Conservation (phyloP, 2,797 vertebrate species). For the Clarias fuscus region DNA sequence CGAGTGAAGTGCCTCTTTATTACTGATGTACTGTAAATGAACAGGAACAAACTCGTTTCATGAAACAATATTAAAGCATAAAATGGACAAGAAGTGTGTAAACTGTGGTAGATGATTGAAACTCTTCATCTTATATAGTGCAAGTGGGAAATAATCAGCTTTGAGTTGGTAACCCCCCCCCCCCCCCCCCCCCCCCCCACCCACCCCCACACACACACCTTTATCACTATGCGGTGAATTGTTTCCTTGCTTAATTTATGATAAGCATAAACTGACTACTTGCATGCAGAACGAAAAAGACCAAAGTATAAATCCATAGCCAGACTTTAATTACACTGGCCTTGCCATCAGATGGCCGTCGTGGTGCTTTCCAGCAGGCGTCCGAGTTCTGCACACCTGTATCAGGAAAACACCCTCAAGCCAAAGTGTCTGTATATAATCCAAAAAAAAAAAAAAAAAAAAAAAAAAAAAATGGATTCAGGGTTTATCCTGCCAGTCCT, state of each 20-base stretch:
- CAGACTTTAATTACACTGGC: not conserved
- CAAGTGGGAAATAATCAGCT: not conserved
- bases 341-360: not conserved
- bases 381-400: not conserved
- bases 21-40: not conserved
- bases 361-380: not conserved
- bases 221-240: not conserved
- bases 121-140: too few relatives aligned
- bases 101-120: not conserved
- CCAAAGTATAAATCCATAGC: not conserved
- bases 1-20: not conserved
- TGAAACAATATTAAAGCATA: not conserved
- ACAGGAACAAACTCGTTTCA: not conserved
- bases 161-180: not conserved
- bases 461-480: not conserved
- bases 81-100: not conserved
- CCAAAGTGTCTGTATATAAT: slow-evolving; percentile 12
- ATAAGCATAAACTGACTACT: not conserved
- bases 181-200: too few relatives aligned
- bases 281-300: not conserved
- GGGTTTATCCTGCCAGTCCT: slow-evolving; percentile 21
- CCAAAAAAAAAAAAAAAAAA: not conserved
- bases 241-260: not conserved
- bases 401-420: slow-evolving; percentile 10
- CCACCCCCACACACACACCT: too few relatives aligned